These are phyloP conservation scores for Bellardia bayeri DNA, from an alignment of 2,888 invertebrate species.

Conservation along the genomic window DNA sequence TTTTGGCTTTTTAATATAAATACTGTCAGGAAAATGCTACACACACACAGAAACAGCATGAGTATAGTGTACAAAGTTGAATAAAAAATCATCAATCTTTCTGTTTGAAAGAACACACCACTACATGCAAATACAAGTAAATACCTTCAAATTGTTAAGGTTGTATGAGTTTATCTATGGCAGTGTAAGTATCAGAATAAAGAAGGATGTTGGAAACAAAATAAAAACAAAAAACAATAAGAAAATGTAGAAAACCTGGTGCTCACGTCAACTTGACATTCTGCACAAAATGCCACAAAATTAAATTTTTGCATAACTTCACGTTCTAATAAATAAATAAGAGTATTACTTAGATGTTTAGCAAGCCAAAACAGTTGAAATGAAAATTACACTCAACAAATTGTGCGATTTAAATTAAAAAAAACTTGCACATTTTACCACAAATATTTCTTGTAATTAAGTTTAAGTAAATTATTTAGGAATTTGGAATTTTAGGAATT, in stretches of 20 bases:
- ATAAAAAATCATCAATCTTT: constrained; percentile 67
- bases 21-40: constrained; percentile 51
- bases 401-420: neutral
- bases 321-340: constrained; percentile 62
- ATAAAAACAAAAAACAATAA: neutral
- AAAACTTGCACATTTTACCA: neutral
- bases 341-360: constrained; percentile 16
- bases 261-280: constrained; percentile 62
- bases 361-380: constrained; percentile 29
- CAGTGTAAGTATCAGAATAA: neutral
- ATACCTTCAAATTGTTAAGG: neutral
- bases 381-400: constrained; percentile 32
- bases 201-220: neutral
- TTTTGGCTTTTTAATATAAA: constrained; percentile 54
- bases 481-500: neutral
- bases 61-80: constrained; percentile 21
- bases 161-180: constrained; percentile 2
- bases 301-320: constrained; percentile 63
- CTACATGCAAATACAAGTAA: neutral
- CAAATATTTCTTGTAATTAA: neutral
- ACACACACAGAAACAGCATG: neutral
- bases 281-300: constrained; percentile 57
- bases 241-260: constrained; percentile 38
- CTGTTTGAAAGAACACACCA: neutral
- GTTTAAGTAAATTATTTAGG: neutral